Percentiles rank a stretch among this genome's conserved stretches.
Evolutionary conservation across 2,797 vertebrate species (phyloP).

Genomic region (Astyanax mexicanus): DNA sequence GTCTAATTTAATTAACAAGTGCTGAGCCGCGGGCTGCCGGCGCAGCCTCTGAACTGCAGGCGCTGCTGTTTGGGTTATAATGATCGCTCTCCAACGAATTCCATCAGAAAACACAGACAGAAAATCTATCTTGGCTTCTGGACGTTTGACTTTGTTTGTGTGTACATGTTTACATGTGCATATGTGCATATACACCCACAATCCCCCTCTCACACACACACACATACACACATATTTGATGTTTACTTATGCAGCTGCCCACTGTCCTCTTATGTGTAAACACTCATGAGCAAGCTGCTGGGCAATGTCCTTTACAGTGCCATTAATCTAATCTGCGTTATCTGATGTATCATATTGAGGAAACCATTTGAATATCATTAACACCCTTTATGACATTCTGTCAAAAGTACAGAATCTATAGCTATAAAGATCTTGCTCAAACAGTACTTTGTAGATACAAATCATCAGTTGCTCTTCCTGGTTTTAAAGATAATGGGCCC

Average conservation of each 20-base stretch:
- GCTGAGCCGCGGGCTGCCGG: slow-evolving; percentile 48
- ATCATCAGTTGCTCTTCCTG: too few relatives aligned
- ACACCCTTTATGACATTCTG: background rate
- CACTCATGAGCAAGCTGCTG: background rate
- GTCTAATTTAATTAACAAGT: slow-evolving; percentile 60
- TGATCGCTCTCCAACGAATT: slow-evolving; percentile 28
- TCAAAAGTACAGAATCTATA: background rate
- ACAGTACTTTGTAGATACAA: too few relatives aligned
- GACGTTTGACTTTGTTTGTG: background rate
- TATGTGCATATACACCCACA: background rate
- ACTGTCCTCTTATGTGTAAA: background rate
- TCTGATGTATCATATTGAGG: background rate
- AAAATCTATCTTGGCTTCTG: slow-evolving; percentile 41
- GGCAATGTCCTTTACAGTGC: background rate
- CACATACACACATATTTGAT: background rate
- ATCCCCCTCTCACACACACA: too few relatives aligned
- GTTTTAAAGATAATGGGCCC: too few relatives aligned
- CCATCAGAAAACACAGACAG: slow-evolving; percentile 37
- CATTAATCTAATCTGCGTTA: background rate
- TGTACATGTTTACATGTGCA: background rate
- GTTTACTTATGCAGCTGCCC: background rate
- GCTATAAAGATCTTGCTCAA: too few relatives aligned
- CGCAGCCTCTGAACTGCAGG: slow-evolving; percentile 35
- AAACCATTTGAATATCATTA: background rate
- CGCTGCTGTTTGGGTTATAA: slow-evolving; percentile 40